Percentiles rank a stretch among this genome's conserved stretches.
phyloP scores from a whole-genome alignment of 2,113 vertebrate species.

The Bungarus multicinctus region DNA sequence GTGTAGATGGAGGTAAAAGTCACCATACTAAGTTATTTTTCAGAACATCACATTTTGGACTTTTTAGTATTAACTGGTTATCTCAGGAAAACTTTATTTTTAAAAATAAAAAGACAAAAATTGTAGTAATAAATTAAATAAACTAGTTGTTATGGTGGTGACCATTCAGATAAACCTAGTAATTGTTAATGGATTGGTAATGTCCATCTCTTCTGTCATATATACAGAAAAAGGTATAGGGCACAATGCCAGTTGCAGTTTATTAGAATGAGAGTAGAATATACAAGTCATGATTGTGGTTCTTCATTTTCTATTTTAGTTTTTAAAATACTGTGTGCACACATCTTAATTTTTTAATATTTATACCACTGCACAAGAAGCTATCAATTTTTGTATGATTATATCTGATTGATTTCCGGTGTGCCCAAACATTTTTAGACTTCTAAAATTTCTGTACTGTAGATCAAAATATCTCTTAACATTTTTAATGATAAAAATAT shows the following conservation, averaged over 20 bases:
- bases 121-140: not conserved
- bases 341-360: slow-evolving; percentile 33
- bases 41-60: not conserved
- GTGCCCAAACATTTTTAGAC: slow-evolving; percentile 46
- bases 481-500: slow-evolving; percentile 67
- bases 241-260: slow-evolving; percentile 43
- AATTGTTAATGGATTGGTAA: not conserved
- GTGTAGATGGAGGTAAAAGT: not conserved
- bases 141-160: slow-evolving; percentile 4
- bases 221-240: slow-evolving; percentile 26
- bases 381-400: slow-evolving; percentile 53
- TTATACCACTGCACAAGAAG: slow-evolving; percentile 55
- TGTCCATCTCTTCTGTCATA: slow-evolving; percentile 2
- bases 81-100: not conserved
- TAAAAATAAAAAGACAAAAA: not conserved
- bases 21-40: not conserved
- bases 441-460: slow-evolving; percentile 54
- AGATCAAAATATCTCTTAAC: slow-evolving; percentile 61
- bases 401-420: slow-evolving; percentile 49
- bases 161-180: not conserved
- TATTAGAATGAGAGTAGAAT: slow-evolving; percentile 57
- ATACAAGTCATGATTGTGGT: slow-evolving; percentile 34
- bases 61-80: not conserved
- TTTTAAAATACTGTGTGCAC: slow-evolving; percentile 43
- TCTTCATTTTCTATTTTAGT: slow-evolving; percentile 44